phyloP scores from a whole-genome alignment of 2,888 invertebrate genomes.

The Melipona beecheii region DNA sequence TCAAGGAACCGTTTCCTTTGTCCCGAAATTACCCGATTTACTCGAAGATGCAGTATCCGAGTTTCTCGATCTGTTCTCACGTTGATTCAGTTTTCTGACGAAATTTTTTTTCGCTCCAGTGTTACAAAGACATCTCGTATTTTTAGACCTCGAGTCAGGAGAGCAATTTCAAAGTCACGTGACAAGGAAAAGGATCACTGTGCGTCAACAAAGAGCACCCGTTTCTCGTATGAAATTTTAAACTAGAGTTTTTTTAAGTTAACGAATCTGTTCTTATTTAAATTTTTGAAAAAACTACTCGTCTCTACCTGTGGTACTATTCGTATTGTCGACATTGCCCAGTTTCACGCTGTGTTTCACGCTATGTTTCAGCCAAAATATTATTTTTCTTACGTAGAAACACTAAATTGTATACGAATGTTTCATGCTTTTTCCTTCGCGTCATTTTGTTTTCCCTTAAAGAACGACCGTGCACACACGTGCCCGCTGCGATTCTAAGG shows the following conservation, averaged over 20 bases:
- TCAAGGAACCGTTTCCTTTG: constrained; percentile 4
- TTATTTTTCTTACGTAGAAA: background rate
- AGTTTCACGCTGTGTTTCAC: background rate
- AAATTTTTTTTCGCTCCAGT: background rate
- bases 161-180: background rate
- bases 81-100: background rate
- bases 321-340: background rate
- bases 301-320: background rate
- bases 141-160: background rate
- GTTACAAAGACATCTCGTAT: background rate
- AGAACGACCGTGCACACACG: constrained; percentile 35
- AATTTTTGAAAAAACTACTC: background rate
- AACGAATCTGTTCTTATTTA: background rate
- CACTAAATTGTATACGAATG: background rate
- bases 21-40: background rate
- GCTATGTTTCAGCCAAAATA: background rate
- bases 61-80: background rate
- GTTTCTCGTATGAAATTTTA: background rate
- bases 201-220: background rate
- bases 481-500: constrained; percentile 24
- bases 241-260: background rate
- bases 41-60: background rate
- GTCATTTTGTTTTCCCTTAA: constrained; percentile 30
- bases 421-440: constrained; percentile 31
- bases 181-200: constrained; percentile 2